These are phyloP conservation scores for Caenorhabditis sinica DNA, from an alignment of 2,888 invertebrate species.

Conservation along the genomic window DNA sequence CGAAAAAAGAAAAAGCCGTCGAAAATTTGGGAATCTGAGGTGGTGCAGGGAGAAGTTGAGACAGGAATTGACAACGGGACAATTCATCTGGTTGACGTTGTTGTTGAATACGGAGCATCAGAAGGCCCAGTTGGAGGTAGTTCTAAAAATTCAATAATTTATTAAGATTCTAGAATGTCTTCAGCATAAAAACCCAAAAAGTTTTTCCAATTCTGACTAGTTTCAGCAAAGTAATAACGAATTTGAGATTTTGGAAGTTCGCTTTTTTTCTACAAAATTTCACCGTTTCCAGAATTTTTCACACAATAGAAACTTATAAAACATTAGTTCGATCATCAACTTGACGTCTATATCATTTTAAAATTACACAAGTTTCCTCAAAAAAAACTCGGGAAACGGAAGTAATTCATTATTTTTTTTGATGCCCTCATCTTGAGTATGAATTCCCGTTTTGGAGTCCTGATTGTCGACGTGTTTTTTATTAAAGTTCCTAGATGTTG, in stretches of 20 bases:
- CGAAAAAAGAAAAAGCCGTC: too few species aligned
- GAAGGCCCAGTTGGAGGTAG: conserved; percentile 74
- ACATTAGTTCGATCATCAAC: background rate
- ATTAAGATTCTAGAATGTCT: background rate
- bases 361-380: background rate
- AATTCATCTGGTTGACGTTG: conserved; percentile 71
- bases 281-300: background rate
- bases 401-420: conserved; percentile 2
- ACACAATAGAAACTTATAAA: background rate
- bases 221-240: too few species aligned
- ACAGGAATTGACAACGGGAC: conserved; percentile 64
- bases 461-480: background rate
- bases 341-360: background rate
- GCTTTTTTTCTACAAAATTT: background rate
- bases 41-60: conserved; percentile 32
- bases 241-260: background rate
- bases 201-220: too few species aligned
- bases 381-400: conserved; percentile 55
- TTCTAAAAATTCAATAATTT: conserved; percentile 72
- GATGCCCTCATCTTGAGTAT: conserved; percentile 43
- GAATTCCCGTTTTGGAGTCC: background rate
- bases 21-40: background rate
- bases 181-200: too few species aligned
- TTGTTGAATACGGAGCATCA: conserved; percentile 71
- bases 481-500: conserved; percentile 41